phyloP scores from a whole-genome alignment of 2,888 invertebrate genomes.

The Tetragnatha montana region DNA sequence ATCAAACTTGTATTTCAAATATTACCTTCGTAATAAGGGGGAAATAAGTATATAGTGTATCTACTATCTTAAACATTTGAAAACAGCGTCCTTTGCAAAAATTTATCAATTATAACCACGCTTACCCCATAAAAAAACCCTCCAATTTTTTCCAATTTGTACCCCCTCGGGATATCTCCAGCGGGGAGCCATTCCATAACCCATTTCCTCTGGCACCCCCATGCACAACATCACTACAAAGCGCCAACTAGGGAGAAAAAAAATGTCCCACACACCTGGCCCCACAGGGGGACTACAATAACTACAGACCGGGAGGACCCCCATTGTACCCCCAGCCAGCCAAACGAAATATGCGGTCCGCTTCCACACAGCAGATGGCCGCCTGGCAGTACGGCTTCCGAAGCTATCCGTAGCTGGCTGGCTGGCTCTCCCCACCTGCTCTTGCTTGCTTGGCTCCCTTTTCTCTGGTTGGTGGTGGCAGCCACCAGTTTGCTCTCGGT shows the following conservation, averaged over 20 bases:
- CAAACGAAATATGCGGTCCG: slow-evolving; percentile 42
- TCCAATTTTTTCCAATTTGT: not conserved
- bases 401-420: slow-evolving; percentile 1
- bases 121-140: too few species aligned
- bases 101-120: too few species aligned
- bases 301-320: slow-evolving; percentile 31
- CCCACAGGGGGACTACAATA: slow-evolving; percentile 40
- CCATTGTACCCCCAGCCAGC: slow-evolving; percentile 24
- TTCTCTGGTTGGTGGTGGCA: not conserved
- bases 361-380: slow-evolving; percentile 41
- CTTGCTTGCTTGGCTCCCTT: slow-evolving; percentile 19
- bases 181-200: slow-evolving; percentile 29
- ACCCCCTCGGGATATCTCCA: not conserved
- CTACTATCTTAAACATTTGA: too few species aligned
- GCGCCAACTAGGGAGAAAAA: slow-evolving; percentile 31
- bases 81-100: too few species aligned
- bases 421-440: not conserved
- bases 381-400: slow-evolving; percentile 39
- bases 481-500: not conserved
- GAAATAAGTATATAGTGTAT: too few species aligned
- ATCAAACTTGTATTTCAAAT: too few species aligned
- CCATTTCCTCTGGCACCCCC: slow-evolving; percentile 47
- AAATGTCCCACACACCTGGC: slow-evolving; percentile 48
- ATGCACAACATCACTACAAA: slow-evolving; percentile 41
- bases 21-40: too few species aligned